Percentiles rank a stretch among this genome's conserved stretches.
phyloP scores from a whole-genome alignment of 2,888 invertebrate genomes.

The Sussaba pulchella region DNA sequence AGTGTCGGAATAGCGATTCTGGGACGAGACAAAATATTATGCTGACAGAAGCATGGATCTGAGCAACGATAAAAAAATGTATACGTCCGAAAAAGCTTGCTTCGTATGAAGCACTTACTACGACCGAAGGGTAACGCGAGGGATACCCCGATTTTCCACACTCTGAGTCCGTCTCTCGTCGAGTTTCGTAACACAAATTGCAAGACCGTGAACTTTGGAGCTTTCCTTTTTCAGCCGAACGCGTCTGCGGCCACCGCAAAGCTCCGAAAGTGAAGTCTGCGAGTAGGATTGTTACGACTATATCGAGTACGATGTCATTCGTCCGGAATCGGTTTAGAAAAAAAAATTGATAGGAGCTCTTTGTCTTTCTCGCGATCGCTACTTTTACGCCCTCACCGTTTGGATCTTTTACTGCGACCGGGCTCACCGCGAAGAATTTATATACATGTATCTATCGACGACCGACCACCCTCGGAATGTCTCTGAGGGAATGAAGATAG shows the following conservation, averaged over 20 bases:
- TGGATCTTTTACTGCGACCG: constrained; percentile 1
- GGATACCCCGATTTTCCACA: neutral
- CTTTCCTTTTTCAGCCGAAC: constrained; percentile 11
- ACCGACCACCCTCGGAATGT: constrained; percentile 53
- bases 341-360: constrained; percentile 56
- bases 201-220: neutral
- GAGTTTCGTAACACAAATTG: neutral
- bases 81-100: neutral
- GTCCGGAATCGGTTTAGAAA: constrained; percentile 19
- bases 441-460: constrained; percentile 19
- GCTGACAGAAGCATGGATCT: neutral
- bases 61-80: too few relatives aligned
- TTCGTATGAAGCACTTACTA: neutral
- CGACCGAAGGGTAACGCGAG: neutral
- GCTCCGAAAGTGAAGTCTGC: constrained; percentile 4
- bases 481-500: constrained; percentile 38
- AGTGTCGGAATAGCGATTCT: too few relatives aligned
- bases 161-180: neutral
- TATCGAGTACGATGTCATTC: constrained; percentile 19
- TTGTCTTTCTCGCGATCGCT: constrained; percentile 32
- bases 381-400: constrained; percentile 16
- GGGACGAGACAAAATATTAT: too few relatives aligned
- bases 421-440: constrained; percentile 33
- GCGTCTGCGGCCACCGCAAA: constrained; percentile 13
- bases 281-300: constrained; percentile 41